These are phyloP conservation scores for Erythrocercus mccallii DNA, from an alignment of 2,113 vertebrate genomes.

Conservation along the genomic window DNA sequence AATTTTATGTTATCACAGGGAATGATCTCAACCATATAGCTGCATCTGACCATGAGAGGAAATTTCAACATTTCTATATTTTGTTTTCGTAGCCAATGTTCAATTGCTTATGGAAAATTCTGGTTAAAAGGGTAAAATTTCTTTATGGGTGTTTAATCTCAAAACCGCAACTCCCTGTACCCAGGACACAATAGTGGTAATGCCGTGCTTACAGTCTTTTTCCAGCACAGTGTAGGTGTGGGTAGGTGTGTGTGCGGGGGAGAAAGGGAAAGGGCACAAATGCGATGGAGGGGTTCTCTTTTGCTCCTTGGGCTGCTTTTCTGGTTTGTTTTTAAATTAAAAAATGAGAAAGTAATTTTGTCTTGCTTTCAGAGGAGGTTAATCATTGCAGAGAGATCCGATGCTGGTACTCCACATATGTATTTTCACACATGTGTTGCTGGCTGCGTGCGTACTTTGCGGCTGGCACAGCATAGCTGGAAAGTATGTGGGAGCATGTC, in stretches of 20 bases:
- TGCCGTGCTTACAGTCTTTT: slow-evolving; percentile 22
- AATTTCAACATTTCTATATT: not conserved
- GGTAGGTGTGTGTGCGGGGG: not conserved
- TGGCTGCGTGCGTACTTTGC: slow-evolving; percentile 41
- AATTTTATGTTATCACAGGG: not conserved
- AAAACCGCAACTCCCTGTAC: not conserved
- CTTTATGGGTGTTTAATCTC: not conserved
- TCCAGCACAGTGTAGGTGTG: not conserved
- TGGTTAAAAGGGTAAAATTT: slow-evolving; percentile 3
- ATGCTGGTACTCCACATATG: not conserved
- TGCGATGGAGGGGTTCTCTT: not conserved
- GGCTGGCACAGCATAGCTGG: slow-evolving; percentile 63
- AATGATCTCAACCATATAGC: not conserved
- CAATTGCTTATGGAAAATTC: slow-evolving; percentile 32
- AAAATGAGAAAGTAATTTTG: not conserved
- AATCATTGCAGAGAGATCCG: not conserved
- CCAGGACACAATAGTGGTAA: not conserved
- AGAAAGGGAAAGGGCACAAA: not conserved
- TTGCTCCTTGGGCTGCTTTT: not conserved
- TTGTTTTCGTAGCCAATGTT: not conserved
- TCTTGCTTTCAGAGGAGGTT: not conserved
- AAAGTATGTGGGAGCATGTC: slow-evolving; percentile 71
- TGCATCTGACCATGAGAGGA: not conserved
- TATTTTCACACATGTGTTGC: not conserved
- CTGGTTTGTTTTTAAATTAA: not conserved